Evolutionary conservation across 2,888 invertebrate genomes (phyloP).

Genomic region (Acleris holmiana): DNA sequence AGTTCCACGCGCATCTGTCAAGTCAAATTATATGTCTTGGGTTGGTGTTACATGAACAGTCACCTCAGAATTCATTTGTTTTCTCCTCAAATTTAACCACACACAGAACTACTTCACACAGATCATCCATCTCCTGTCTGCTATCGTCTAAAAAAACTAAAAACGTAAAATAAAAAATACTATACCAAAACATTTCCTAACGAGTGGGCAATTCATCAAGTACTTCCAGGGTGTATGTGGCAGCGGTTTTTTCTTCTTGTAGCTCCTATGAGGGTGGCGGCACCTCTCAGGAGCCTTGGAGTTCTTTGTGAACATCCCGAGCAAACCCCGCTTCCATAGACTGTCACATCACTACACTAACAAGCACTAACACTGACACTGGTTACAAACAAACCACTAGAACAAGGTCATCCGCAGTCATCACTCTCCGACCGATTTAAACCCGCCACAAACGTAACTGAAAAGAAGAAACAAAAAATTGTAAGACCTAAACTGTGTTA

Average conservation of each 20-base stretch:
- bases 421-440: conserved; percentile 70
- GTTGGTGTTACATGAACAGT: too few relatives aligned
- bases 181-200: conserved; percentile 85
- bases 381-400: conserved; percentile 69
- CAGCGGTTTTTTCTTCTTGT: conserved; percentile 81
- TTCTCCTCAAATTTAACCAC: too few relatives aligned
- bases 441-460: conserved; percentile 74
- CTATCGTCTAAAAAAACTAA: conserved; percentile 38
- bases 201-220: conserved; percentile 85
- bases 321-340: conserved; percentile 75
- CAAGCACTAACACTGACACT: conserved; percentile 57
- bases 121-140: too few relatives aligned
- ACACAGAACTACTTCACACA: too few relatives aligned
- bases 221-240: conserved; percentile 83
- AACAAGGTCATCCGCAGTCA: conserved; percentile 74
- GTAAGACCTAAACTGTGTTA: conserved; percentile 51
- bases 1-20: too few relatives aligned
- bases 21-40: too few relatives aligned
- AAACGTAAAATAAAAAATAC: conserved; percentile 63
- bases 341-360: conserved; percentile 77
- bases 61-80: too few relatives aligned
- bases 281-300: conserved; percentile 80
- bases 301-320: conserved; percentile 83
- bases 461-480: conserved; percentile 79
- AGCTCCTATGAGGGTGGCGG: conserved; percentile 72